Evolutionary conservation across 2,888 invertebrate species (phyloP).

Genomic region (Crocallis elinguaria): DNA sequence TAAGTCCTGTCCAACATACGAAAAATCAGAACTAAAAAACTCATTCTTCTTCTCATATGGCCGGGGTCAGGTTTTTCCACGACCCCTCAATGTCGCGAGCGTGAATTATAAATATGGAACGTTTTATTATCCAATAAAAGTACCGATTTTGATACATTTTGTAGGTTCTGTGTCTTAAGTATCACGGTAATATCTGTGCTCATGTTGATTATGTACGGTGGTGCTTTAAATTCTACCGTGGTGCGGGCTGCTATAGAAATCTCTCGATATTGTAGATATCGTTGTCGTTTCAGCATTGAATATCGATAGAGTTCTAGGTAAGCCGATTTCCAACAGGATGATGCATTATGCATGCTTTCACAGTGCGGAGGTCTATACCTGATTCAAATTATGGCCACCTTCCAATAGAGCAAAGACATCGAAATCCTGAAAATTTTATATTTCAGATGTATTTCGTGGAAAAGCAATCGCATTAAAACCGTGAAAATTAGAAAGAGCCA

Average conservation of each 20-base stretch:
- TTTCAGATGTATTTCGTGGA: neutral
- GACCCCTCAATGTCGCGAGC: too few species aligned
- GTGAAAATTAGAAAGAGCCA: too few species aligned
- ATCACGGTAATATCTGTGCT: neutral
- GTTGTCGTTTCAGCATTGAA: constrained; percentile 2
- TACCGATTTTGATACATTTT: too few species aligned
- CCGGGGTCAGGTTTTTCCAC: too few species aligned
- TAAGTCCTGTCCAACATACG: too few species aligned
- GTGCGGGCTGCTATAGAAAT: neutral
- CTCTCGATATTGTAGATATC: neutral
- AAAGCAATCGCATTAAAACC: too few species aligned
- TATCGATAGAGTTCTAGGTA: constrained; percentile 8
- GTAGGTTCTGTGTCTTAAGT: too few species aligned
- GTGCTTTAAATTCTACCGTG: too few species aligned
- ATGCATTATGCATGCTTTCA: constrained; percentile 29
- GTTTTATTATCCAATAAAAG: too few species aligned
- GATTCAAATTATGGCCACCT: constrained; percentile 17
- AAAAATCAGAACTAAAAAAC: too few species aligned
- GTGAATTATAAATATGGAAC: too few species aligned
- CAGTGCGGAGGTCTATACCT: constrained; percentile 5
- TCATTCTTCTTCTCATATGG: too few species aligned
- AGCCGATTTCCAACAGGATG: constrained; percentile 11
- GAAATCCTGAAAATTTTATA: constrained; percentile 1
- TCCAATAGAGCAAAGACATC: neutral
- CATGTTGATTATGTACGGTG: neutral